These are phyloP conservation scores for Telmatherina bonti DNA, from an alignment of 2,797 vertebrate species.

Conservation along the genomic window DNA sequence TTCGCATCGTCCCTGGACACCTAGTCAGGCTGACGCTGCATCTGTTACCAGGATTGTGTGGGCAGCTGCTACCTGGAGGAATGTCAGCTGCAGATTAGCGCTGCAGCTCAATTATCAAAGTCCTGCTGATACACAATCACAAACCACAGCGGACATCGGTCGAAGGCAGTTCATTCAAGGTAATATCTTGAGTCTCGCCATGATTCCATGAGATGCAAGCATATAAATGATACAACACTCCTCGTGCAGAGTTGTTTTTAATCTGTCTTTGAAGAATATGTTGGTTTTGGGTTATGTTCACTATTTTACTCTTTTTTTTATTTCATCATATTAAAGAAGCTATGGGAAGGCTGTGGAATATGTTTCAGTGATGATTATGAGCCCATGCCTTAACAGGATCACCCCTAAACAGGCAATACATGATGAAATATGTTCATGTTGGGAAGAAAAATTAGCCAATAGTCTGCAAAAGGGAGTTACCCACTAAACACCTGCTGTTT, in stretches of 20 bases:
- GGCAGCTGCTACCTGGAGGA: conserved; percentile 56
- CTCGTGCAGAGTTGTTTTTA: neutral
- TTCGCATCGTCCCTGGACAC: conserved; percentile 20
- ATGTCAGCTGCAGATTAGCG: conserved; percentile 33
- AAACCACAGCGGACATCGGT: conserved; percentile 4
- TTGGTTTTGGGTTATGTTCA: neutral
- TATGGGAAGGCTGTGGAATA: neutral
- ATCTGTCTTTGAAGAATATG: neutral
- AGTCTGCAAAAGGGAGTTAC: neutral
- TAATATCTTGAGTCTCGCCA: conserved; percentile 20
- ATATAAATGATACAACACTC: conserved; percentile 33
- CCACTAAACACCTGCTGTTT: neutral
- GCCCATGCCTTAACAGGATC: conserved; percentile 19
- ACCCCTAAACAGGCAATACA: neutral
- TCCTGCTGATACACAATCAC: conserved; percentile 20
- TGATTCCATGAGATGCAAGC: conserved; percentile 16
- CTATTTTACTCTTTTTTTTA: conserved; percentile 4
- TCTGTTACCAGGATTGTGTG: conserved; percentile 45
- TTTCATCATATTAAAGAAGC: conserved; percentile 5
- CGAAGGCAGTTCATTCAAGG: conserved; percentile 24
- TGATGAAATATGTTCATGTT: conserved; percentile 8
- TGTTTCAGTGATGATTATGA: neutral
- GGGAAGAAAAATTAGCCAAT: conserved; percentile 1
- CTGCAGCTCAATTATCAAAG: conserved; percentile 42
- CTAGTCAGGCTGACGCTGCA: conserved; percentile 26